Evolutionary conservation across 2,113 vertebrate genomes (phyloP).

Genomic region (Dicentrarchus labrax): DNA sequence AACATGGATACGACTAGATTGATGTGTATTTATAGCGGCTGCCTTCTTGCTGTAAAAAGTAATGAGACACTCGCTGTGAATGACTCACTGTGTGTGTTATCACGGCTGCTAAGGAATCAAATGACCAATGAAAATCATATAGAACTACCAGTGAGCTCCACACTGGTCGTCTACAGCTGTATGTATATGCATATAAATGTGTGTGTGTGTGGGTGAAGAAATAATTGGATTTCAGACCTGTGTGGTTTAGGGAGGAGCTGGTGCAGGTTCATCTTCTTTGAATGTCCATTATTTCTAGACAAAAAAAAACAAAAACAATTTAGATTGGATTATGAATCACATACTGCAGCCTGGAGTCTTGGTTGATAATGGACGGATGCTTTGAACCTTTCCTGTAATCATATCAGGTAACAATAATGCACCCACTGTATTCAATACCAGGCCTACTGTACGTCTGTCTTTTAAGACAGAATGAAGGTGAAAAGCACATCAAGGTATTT

Average conservation of each 20-base stretch:
- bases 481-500: constrained; percentile 59
- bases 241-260: constrained; percentile 90
- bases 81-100: constrained; percentile 44
- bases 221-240: constrained; percentile 87
- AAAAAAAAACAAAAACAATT: constrained; percentile 80
- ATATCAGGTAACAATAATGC: constrained; percentile 24
- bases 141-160: background rate
- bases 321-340: constrained; percentile 52
- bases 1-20: constrained; percentile 21
- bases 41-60: constrained; percentile 41
- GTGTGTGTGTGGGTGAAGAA: background rate
- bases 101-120: constrained; percentile 38
- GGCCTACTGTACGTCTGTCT: background rate
- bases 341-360: background rate
- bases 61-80: constrained; percentile 49
- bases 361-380: constrained; percentile 14
- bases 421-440: constrained; percentile 4
- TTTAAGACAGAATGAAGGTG: constrained; percentile 53
- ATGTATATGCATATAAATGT: background rate
- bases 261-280: constrained; percentile 90
- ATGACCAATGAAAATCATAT: constrained; percentile 26
- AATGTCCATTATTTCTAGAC: constrained; percentile 90
- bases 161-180: background rate
- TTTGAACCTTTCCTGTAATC: constrained; percentile 22
- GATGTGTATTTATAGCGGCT: constrained; percentile 53